Base-by-base conservation (phyloP, 2,113 vertebrate genomes). In the Phaetusa simplex region DNA sequence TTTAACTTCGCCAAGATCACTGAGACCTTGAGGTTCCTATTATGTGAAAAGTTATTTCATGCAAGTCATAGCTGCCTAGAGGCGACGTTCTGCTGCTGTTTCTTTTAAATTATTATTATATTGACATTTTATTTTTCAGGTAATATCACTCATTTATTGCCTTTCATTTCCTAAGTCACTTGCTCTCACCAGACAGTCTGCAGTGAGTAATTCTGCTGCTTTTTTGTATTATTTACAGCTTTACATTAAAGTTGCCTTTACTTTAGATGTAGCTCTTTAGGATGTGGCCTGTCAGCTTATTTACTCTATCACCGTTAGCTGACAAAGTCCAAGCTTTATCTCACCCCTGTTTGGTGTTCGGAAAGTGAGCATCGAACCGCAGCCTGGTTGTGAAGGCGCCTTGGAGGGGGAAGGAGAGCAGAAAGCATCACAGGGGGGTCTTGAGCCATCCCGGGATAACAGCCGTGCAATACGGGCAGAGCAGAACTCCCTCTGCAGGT, bases 71-170 rank as follows among this genome's bases (percentile, higher is more conserved):
- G 40, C 62, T 96, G 77, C 93, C 83, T 82, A 1, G 4, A 95
- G 94, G 94, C 83, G 91, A 53, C 11, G 3, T 82, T 88, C 36
- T 78, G 43, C 83, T 95, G 52, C 70, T 74, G 16, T 58, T 94
- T 88, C 88, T 84, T 92, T 82, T 82, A 80, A 84, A 66, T 93
- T 83, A 69, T 82, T 70, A 65, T 81, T 93, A 29, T 65, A 56
- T 56, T 94, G 93, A 87, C 86, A 94, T 95, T 97, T 93, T 82
- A 74, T 80, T 96, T 97, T 95, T 82, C 73, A 82, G 61, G 70
- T 79, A 79, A 36, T 89, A 42, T 36, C 43, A 50, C 29, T 86
- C 32, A 79, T 90, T 90, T 92, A 62, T 72, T 95, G 30, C 70
- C 61, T 92, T 88, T 58, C 62, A 82, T 81, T 89, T 86, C 24